Evolutionary conservation across 2,113 vertebrate species (phyloP).

Genomic region (Clupea harengus): DNA sequence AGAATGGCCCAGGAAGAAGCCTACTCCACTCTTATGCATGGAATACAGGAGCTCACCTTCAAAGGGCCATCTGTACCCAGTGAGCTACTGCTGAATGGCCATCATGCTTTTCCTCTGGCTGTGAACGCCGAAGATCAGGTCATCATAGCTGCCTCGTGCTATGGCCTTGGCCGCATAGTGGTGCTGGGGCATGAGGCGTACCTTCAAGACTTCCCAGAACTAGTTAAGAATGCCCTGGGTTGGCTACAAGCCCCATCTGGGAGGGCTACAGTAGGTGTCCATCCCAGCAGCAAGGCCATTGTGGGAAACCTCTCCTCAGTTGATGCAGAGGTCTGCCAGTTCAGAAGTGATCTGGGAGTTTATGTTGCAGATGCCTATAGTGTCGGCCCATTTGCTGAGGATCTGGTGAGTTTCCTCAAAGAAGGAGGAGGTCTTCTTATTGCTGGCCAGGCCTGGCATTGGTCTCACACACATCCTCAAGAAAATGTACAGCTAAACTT

Average conservation of each 20-base stretch:
- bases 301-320: slow-evolving; percentile 65
- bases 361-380: slow-evolving; percentile 78
- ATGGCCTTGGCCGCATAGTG: slow-evolving; percentile 79
- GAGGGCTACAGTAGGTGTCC: slow-evolving; percentile 67
- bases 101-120: slow-evolving; percentile 68
- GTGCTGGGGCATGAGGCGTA: slow-evolving; percentile 80
- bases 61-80: slow-evolving; percentile 45
- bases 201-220: slow-evolving; percentile 65
- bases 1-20: slow-evolving; percentile 48
- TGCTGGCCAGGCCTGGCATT: slow-evolving; percentile 82
- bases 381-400: slow-evolving; percentile 50
- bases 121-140: slow-evolving; percentile 68
- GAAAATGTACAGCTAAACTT: too few relatives aligned
- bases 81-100: slow-evolving; percentile 67
- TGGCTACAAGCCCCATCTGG: slow-evolving; percentile 77
- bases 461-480: slow-evolving; percentile 69
- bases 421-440: slow-evolving; percentile 82
- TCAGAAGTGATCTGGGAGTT: slow-evolving; percentile 58
- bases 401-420: slow-evolving; percentile 77
- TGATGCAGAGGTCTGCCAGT: slow-evolving; percentile 55
- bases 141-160: slow-evolving; percentile 72
- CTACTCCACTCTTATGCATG: slow-evolving; percentile 62
- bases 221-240: slow-evolving; percentile 77
- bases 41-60: slow-evolving; percentile 63
- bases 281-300: slow-evolving; percentile 58